Evolutionary conservation across 2,797 vertebrate genomes (phyloP).

Genomic region (Lithobates pipiens): DNA sequence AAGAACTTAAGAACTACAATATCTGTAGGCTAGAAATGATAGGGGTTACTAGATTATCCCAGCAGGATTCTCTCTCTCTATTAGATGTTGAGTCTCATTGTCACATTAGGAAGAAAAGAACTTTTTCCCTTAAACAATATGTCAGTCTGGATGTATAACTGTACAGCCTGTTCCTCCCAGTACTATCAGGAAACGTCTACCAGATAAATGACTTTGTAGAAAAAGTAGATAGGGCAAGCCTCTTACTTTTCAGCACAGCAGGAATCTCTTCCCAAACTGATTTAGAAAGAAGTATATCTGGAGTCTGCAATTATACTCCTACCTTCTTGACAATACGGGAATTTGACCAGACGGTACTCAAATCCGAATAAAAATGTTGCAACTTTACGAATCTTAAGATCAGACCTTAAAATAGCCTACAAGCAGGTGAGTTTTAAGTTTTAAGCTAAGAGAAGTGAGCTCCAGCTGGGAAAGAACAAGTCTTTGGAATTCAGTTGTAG

Average conservation of each 20-base stretch:
- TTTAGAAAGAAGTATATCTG: conserved; percentile 46
- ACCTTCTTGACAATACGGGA: conserved; percentile 35
- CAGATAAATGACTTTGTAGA: conserved; percentile 54
- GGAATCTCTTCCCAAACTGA: conserved; percentile 37
- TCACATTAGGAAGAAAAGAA: conserved; percentile 21
- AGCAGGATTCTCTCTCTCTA: conserved; percentile 28
- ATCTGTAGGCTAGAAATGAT: conserved; percentile 44
- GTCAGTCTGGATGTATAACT: conserved; percentile 45
- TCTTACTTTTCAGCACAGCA: conserved; percentile 46
- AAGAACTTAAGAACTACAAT: conserved; percentile 14
- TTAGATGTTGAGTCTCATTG: conserved; percentile 35
- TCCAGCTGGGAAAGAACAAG: conserved; percentile 32
- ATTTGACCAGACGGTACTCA: background rate
- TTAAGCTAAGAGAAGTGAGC: conserved; percentile 24
- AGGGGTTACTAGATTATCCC: conserved; percentile 35
- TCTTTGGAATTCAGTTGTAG: conserved; percentile 9
- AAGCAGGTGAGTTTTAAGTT: conserved; percentile 36
- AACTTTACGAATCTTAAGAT: conserved; percentile 21
- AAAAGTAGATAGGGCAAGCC: conserved; percentile 17
- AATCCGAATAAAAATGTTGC: conserved; percentile 11
- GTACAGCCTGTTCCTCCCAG: conserved; percentile 3
- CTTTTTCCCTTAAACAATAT: conserved; percentile 38
- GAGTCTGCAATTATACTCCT: conserved; percentile 53
- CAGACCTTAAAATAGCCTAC: conserved; percentile 37
- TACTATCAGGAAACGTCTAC: conserved; percentile 40